Base-by-base conservation (phyloP, 2,797 vertebrate genomes). In the Platalea minor region DNA sequence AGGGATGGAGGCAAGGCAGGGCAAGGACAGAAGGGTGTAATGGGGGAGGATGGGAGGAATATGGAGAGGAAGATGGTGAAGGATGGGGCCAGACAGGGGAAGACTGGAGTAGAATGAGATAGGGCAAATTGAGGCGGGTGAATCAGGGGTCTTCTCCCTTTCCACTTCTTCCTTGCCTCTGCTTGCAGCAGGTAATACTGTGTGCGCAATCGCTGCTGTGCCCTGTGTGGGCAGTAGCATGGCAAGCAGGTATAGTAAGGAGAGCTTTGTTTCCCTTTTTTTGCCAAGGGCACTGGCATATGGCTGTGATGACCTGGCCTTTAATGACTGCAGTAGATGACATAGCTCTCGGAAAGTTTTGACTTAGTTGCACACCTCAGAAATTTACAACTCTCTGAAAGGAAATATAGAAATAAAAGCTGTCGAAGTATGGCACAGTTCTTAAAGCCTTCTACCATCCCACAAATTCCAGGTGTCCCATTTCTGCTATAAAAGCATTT, bases 361-460 rank as follows among this genome's bases (percentile, higher is more conserved):
- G 6, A 37, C 15, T 93, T 85, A 83, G 73, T 85, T 83, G 91
- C 13, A 69, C 41, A 81, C 43, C 37, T 57, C 3, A 6, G 39
- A 91, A 96, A 95, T 77, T 84, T 83, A 89, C 5, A 89, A 28
- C 50, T 60, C 19, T 29, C 29, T 78, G 63, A 75, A 86, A 94
- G 25, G 16, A 91, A 91, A 78, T 28, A 70, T 0, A 93, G 69
- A 94, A 92, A 89, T 63, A 69, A 85, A 92, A 88, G 16, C 75
- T 74, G 28, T 11, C 48, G 37, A 91, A 93, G 11, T 37, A 53
- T 7, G 37, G 26, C 19, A 77, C 37, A 12, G 28, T 41, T 93
- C 50, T 76, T 75, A 85, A 94, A 85, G 46, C 45, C 46, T 69
- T 57, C 56, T 45, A 76, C 61, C 17, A 31, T 72, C 57, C 39